Percentiles rank a stretch among this genome's conserved stretches.
phyloP scores from a whole-genome alignment of 2,888 invertebrate genomes.

The Clostera curtula region DNA sequence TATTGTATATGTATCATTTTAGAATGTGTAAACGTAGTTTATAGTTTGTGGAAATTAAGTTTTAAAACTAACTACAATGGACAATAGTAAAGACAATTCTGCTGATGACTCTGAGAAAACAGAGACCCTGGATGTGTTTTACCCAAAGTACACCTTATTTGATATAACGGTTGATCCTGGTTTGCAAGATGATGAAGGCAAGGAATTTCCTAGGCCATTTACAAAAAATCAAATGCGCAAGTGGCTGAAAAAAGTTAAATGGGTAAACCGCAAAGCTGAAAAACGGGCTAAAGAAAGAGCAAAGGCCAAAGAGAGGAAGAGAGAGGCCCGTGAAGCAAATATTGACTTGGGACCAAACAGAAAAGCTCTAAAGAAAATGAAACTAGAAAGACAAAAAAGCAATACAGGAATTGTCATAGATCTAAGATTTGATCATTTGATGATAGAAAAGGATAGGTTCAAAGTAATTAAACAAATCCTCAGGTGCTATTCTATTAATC shows the following conservation, averaged over 20 bases:
- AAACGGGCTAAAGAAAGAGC: constrained; percentile 83
- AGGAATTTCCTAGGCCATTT: constrained; percentile 59
- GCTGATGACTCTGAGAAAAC: constrained; percentile 11
- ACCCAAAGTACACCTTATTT: constrained; percentile 50
- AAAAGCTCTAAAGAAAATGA: constrained; percentile 84
- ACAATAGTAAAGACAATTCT: constrained; percentile 12
- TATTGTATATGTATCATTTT: no score
- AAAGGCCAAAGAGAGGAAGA: constrained; percentile 80
- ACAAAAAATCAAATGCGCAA: constrained; percentile 81
- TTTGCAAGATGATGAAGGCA: constrained; percentile 59
- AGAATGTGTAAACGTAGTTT: background rate
- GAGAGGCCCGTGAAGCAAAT: constrained; percentile 81
- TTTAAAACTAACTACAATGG: constrained; percentile 16
- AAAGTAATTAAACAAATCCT: constrained; percentile 94
- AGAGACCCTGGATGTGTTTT: constrained; percentile 23
- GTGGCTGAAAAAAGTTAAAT: constrained; percentile 81
- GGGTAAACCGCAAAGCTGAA: constrained; percentile 80
- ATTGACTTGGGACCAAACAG: constrained; percentile 84
- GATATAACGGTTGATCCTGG: constrained; percentile 62
- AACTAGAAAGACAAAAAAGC: constrained; percentile 79
- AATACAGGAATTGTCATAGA: constrained; percentile 87
- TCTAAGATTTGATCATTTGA: constrained; percentile 91
- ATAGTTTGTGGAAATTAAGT: background rate
- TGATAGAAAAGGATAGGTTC: constrained; percentile 91
- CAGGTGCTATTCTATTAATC: constrained; percentile 92